Percentiles rank a stretch among this genome's conserved stretches.
Evolutionary conservation across 2,888 invertebrate species (phyloP).

Genomic region (Tachina lurida): DNA sequence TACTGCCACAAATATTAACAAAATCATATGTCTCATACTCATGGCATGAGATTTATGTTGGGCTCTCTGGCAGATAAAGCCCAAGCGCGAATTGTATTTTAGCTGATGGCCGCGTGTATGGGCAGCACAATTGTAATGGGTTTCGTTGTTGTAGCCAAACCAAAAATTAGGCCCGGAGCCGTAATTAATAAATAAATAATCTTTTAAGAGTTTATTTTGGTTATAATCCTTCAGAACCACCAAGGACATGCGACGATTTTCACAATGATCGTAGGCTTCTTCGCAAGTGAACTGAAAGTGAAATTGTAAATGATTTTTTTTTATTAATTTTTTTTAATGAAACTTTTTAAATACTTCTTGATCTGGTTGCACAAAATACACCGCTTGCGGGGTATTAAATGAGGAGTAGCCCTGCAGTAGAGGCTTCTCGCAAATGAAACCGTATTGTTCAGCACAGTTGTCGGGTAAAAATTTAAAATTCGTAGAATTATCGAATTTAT

Average conservation of each 20-base stretch:
- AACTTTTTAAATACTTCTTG: slow-evolving; percentile 22
- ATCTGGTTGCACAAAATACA: slow-evolving; percentile 41
- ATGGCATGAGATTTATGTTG: neutral
- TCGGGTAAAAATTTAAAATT: slow-evolving; percentile 32
- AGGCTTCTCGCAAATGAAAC: slow-evolving; percentile 59
- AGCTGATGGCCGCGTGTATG: neutral
- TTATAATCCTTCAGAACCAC: neutral
- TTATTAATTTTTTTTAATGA: neutral
- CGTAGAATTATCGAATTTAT: slow-evolving; percentile 53
- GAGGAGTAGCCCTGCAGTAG: neutral
- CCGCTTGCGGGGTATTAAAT: neutral
- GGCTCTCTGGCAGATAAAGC: slow-evolving; percentile 47
- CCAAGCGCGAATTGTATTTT: slow-evolving; percentile 6
- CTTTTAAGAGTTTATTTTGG: slow-evolving; percentile 4
- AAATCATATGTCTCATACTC: slow-evolving; percentile 36
- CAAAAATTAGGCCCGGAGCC: slow-evolving; percentile 35
- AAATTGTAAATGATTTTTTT: neutral
- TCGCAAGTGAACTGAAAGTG: slow-evolving; percentile 47
- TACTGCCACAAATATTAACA: slow-evolving; percentile 6
- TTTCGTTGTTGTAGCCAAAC: slow-evolving; percentile 43
- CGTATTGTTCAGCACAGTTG: slow-evolving; percentile 22
- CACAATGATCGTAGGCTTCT: slow-evolving; percentile 31
- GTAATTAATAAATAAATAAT: slow-evolving; percentile 42
- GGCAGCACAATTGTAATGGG: slow-evolving; percentile 29
- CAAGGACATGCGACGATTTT: slow-evolving; percentile 35